Evolutionary conservation across 2,888 invertebrate species (phyloP), one percentile per base, ranked within the genome.

Genomic region (Temnothorax ravouxi): DNA sequence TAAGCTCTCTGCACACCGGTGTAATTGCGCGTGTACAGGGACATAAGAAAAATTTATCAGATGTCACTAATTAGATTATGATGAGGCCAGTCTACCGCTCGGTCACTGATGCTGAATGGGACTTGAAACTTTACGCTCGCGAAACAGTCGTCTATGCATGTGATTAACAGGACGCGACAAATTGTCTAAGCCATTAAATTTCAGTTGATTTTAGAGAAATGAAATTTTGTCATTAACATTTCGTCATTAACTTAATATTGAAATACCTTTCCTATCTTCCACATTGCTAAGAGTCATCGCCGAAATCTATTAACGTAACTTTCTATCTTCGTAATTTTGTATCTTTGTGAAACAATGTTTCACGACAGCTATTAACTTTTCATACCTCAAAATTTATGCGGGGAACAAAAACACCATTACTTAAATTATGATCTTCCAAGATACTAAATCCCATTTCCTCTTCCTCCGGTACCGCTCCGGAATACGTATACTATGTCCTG

Each of bases 11-110:
- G 62, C 54, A 76, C 62, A 66, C 66, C 38, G 47, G 67, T 54
- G 15, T 77, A 62, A 76, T 84, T 83, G 62, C 21, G 18, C 25
- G 38, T 74, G 29, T 21, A 25, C 38, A 38, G 9, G 15, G n/a
- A 34, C 9, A 44, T 52, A 64, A 74, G 76, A 76, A 77, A 61
- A 82, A 56, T 74, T 86, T 89, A 88, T 88, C 84, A 82, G 75
- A 76, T 89, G 67, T 34, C 25, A 41, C 82, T 83, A 84, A 88
- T 84, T 87, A 83, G 83, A 83, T 84, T 86, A 75, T 81, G 72
- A 84, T 59, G 84, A 88, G 81, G 6, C 47, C 59, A 56, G 59
- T 38, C 44, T 47, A 21, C 44, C 44, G 4, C 15, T 5, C 9
- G 15, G 34, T 71, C 38, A 50, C 56, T 25, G 25, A 38, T 80